Evolutionary conservation across 2,797 vertebrate species (phyloP).

Genomic region (Eulemur albifrons): DNA sequence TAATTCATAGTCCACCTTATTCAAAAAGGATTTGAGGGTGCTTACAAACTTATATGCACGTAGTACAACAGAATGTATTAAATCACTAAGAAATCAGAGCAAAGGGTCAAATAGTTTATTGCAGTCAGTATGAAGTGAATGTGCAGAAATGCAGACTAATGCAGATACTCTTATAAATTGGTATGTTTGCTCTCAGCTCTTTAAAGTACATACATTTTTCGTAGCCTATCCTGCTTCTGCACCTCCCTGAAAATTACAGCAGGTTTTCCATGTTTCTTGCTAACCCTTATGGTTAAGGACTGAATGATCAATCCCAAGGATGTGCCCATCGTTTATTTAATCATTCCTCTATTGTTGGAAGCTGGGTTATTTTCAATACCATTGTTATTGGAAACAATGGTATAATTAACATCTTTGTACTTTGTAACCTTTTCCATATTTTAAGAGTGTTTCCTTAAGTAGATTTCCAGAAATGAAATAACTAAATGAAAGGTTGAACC

Average conservation of each 20-base stretch:
- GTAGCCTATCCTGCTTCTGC: neutral
- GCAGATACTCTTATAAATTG: neutral
- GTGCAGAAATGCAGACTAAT: neutral
- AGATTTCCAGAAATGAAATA: conserved; percentile 67
- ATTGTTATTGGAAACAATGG: conserved; percentile 76
- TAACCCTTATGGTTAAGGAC: neutral
- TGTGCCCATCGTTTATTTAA: neutral
- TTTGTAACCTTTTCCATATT: conserved; percentile 70
- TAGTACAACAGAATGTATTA: neutral
- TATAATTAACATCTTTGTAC: conserved; percentile 53
- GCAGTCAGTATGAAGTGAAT: neutral
- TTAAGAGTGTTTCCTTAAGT: conserved; percentile 70
- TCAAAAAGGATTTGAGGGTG: neutral
- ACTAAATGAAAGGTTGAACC: conserved; percentile 13
- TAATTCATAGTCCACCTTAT: neutral
- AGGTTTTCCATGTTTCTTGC: neutral
- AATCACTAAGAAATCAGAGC: neutral
- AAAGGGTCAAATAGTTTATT: neutral
- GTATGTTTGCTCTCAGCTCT: neutral
- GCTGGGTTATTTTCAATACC: conserved; percentile 63
- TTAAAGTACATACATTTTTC: neutral
- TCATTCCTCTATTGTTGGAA: conserved; percentile 56
- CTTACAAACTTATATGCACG: neutral
- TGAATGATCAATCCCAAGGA: conserved; percentile 25
- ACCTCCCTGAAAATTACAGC: neutral